These are phyloP conservation scores for Trissolcus basalis DNA, from an alignment of 1,140 invertebrate species.

Conservation along the genomic window DNA sequence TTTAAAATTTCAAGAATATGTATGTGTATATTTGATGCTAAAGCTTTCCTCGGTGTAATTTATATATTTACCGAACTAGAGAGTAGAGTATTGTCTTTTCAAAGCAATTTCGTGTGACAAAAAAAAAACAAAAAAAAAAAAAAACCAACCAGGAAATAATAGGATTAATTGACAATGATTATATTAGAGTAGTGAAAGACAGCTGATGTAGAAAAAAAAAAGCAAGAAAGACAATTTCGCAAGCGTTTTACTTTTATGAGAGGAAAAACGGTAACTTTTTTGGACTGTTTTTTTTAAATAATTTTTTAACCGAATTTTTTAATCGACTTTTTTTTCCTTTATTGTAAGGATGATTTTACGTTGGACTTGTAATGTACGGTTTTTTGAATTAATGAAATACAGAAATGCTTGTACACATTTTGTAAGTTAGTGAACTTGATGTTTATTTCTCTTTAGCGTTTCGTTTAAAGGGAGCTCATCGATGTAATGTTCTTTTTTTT, in stretches of 20 bases:
- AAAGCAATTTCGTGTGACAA: slow-evolving; percentile 20
- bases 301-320: slow-evolving; percentile 1
- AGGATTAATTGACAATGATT: background rate
- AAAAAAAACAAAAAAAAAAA: slow-evolving; percentile 13
- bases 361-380: too few relatives aligned
- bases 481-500: slow-evolving; percentile 8
- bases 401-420: too few relatives aligned
- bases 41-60: slow-evolving; percentile 36
- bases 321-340: too few relatives aligned
- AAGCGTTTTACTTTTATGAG: background rate
- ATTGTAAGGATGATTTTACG: too few relatives aligned
- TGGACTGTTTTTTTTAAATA: slow-evolving; percentile 1
- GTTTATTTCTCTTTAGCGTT: too few relatives aligned
- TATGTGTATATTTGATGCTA: slow-evolving; percentile 52
- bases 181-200: background rate
- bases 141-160: slow-evolving; percentile 1
- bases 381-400: too few relatives aligned
- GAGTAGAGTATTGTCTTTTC: background rate
- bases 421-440: too few relatives aligned
- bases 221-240: background rate
- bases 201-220: background rate
- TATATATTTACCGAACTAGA: slow-evolving; percentile 33
- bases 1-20: slow-evolving; percentile 26
- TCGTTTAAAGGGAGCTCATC: too few relatives aligned
- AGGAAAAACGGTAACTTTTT: too few relatives aligned